Percentiles rank a stretch among this genome's conserved stretches.
phyloP scores from a whole-genome alignment of 2,797 vertebrate species.

The Pachyuromys duprasi region DNA sequence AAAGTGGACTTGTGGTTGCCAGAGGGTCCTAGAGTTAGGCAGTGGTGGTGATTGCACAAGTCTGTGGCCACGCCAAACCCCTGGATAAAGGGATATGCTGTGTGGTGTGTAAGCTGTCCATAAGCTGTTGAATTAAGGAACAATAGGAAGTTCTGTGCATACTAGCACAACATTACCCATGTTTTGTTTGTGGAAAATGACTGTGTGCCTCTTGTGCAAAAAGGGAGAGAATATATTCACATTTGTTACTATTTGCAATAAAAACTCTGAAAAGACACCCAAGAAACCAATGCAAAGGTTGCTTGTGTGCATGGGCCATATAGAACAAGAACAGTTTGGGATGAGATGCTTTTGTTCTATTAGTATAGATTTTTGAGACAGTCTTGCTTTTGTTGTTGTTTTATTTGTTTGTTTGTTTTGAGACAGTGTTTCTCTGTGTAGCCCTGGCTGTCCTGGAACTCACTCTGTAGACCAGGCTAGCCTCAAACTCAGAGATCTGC shows the following conservation, averaged over 20 bases:
- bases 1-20: background rate
- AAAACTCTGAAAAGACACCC: slow-evolving; percentile 16
- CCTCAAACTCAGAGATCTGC: background rate
- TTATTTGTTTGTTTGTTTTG: background rate
- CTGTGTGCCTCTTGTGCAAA: background rate
- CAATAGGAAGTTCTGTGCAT: background rate
- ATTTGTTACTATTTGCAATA: slow-evolving; percentile 49
- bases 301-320: background rate
- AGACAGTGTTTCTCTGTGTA: background rate
- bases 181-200: background rate
- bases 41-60: background rate
- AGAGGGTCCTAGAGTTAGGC: background rate
- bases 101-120: background rate
- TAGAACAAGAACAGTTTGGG: background rate
- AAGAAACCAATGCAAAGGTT: background rate
- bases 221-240: background rate
- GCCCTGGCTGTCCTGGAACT: background rate
- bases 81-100: slow-evolving; percentile 9
- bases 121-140: background rate
- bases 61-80: background rate
- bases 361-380: background rate
- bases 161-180: background rate
- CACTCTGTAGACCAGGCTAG: background rate
- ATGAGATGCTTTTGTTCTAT: background rate
- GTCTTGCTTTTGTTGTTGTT: background rate